Evolutionary conservation across 2,888 invertebrate species (phyloP), one percentile per base, ranked within the genome.

Genomic region (Sycophila texana): DNA sequence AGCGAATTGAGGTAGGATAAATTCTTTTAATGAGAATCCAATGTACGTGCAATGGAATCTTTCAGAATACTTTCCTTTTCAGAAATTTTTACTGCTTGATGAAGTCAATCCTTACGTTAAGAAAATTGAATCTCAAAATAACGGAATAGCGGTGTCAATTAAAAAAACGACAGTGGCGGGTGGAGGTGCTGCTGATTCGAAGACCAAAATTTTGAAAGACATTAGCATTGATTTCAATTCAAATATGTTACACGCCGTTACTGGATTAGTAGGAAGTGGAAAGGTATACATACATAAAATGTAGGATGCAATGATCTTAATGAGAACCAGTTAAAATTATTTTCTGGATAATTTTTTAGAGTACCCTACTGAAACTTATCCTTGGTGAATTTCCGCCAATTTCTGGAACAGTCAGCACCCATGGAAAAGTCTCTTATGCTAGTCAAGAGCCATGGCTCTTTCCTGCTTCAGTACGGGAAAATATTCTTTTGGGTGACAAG

Each of bases 361-460:
- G 55, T 18, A n/a, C 55, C 0, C 7, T 55, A 18, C 55, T 55
- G 18, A 55, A 55, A 18, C n/a, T 55, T 65, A 92, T 96, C 75
- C 91, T 97, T 61, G 94, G 94, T 65, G 96, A 97, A 89, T 91
- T 96, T 81, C 93, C 93, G 1, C 88, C 94, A 1, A 65, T 77
- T 0, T 78, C 84, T 18, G 96, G 97, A 58, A 91, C 90, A 10
- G 91, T 96, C n/a, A 91, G 92, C 76, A 91, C 95, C n/a, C 92
- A 92, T 72, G 96, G 95, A 5, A 91, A 88, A 67, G 77, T 94
- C n/a, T 94, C 95, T 51, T 97, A 97, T 89, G 95, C 96, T 0
- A 93, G 95, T 83, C 97, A 97, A 90, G 96, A 97, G 88, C 93
- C 97, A 16, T 98, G 97, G 97, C 93, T 95, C 0, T 95, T 95